Base-by-base conservation (phyloP, 2,888 invertebrate genomes). In the Gastrophysa polygoni region DNA sequence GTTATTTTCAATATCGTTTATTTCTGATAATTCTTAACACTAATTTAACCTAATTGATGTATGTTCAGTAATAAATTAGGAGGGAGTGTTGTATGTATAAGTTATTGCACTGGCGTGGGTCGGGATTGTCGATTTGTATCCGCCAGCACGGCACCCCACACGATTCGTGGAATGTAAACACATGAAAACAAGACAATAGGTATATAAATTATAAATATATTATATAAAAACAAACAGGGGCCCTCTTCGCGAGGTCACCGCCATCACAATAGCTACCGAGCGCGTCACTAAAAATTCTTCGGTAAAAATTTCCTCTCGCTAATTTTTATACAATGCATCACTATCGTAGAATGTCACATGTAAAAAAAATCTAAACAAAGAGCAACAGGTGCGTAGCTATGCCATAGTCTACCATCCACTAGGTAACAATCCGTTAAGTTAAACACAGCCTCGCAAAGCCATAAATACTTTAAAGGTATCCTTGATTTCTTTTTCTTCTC, bases 371-470 rank as follows among this genome's bases (percentile, higher is more conserved):
- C 7, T 55, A 60, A 68, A 66, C 60, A 64, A 71, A 73, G 75
- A 78, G 76, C 76, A 78, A 78, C 75, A 77, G 73, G 76, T 77
- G 77, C 77, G 75, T 68, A 78, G 77, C 78, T 77, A 78, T 77
- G 78, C 75, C 74, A 74, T 64, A 72, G 74, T 73, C 69, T 70
- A 72, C 63, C 61, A 56, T 64, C 61, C 63, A 61, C 64, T 76
- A 79, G 80, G 81, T 81, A 81, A 82, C 81, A 81, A 80, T 81
- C 81, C 80, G 77, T 79, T 80, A 78, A 78, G 79, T 68, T 79
- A 79, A 83, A 85, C 85, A 85, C 85, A 85, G 85, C 85, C 85
- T 85, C 83, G 82, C 85, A 70, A 85, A 84, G 83, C 84, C 83
- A 84, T 71, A 72, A 85, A 85, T 85, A 85, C 85, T 73, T 71